A percentile compares a stretch with the other conserved stretches of the same genome.
Conservation (phyloP, 2,113 vertebrate species). For the Epinephelus moara region DNA sequence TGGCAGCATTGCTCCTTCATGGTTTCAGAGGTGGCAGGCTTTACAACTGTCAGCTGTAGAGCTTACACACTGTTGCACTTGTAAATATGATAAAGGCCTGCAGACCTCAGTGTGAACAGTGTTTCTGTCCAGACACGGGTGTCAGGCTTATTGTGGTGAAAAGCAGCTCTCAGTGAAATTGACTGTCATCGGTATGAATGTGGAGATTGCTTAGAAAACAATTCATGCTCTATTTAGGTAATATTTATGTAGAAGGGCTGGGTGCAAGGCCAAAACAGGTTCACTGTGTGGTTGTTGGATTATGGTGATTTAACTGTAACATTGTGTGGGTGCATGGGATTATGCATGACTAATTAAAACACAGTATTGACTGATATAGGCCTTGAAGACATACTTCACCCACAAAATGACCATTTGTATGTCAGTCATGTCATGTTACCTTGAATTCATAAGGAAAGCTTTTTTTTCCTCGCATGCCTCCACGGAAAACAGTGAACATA, state of each 20-base stretch:
- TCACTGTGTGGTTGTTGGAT: neutral
- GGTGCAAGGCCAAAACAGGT: neutral
- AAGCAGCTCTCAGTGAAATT: neutral
- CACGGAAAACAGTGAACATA: no score
- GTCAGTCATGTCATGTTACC: no score
- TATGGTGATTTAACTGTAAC: neutral
- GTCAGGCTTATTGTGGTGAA: neutral
- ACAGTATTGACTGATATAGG: neutral
- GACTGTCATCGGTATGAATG: neutral
- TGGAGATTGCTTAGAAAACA: neutral
- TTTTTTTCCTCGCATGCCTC: no score
- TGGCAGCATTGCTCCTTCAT: slow-evolving; percentile 32
- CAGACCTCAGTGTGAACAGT: neutral
- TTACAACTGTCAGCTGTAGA: neutral
- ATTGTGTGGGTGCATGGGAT: neutral
- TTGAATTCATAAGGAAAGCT: no score
- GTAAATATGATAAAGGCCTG: no score
- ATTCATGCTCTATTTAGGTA: neutral
- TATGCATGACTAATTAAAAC: neutral
- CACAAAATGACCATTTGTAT: no score
- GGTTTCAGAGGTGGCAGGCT: neutral
- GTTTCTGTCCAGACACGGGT: neutral
- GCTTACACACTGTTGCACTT: neutral
- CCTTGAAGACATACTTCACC: no score
- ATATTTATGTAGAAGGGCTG: neutral